Conservation (phyloP, 2,888 invertebrate species). For the Amiota minor region DNA sequence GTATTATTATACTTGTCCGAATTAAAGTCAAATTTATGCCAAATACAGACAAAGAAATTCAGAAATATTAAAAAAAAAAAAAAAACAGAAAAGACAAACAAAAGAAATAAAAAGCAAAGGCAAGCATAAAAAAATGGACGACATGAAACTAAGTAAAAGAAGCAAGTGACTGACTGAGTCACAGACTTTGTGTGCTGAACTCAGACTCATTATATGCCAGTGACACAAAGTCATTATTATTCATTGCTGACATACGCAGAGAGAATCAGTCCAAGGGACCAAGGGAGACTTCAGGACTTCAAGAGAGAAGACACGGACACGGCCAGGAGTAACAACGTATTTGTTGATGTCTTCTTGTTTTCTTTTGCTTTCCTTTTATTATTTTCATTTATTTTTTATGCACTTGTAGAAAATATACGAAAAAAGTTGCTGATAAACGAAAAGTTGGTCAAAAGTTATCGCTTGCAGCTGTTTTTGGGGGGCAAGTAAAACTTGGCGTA, state of each 20-base stretch:
- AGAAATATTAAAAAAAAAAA: not conserved
- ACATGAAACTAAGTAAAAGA: not conserved
- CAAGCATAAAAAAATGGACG: not conserved
- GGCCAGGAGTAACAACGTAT: not conserved
- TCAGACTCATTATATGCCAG: slow-evolving; percentile 4
- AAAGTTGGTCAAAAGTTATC: slow-evolving; percentile 15
- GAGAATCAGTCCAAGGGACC: not conserved
- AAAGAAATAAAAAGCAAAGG: not conserved
- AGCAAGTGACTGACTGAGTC: not conserved
- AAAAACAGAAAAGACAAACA: not conserved
- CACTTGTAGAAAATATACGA: not conserved
- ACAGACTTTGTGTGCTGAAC: not conserved
- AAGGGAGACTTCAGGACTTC: not conserved
- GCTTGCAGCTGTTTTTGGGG: slow-evolving; percentile 6
- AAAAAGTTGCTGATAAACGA: slow-evolving; percentile 18
- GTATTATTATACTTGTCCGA: too few relatives aligned
- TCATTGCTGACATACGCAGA: slow-evolving; percentile 3
- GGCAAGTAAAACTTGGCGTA: not conserved
- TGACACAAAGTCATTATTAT: slow-evolving; percentile 22
- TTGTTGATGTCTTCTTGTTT: not conserved
- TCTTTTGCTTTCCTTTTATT: slow-evolving; percentile 6
- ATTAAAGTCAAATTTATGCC: slow-evolving; percentile 10
- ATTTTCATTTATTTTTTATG: not conserved
- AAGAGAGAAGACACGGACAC: not conserved
- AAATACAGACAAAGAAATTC: not conserved